Base-by-base conservation (phyloP, 2,888 invertebrate genomes). In the Tachystola acroxantha region DNA sequence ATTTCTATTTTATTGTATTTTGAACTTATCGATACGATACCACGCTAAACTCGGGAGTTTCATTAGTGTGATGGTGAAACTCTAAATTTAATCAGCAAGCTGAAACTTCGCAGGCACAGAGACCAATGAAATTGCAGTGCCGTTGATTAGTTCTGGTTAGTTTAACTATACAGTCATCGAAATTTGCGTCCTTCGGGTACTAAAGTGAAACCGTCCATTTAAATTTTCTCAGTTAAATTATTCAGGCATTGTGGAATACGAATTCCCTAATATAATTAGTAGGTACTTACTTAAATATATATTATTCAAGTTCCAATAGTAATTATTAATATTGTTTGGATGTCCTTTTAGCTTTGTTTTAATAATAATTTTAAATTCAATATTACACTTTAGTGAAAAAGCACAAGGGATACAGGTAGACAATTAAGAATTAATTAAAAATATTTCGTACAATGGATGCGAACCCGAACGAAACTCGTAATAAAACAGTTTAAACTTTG, bases 121-220 rank as follows among this genome's bases (percentile, higher is more conserved):
- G 37, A 30, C 50, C 48, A 48, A 44, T 53, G 53, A 42, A 52
- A 48, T 55, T 55, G 59, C 56, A 55, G 53, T 50, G 50, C 56
- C 35, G 69, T 68, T 75, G 75, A 75, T 76, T 77, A 70, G 73
- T 73, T 71, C 68, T 68, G 71, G 64, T 65, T 67, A 70, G 69
- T 74, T 70, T 60, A 63, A 70, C 64, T 62, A 64, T 51, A 36
- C 53, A 48, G 59, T 63, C 70, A 71, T 72, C 59, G 60, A 59
- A 60, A 64, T 65, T 48, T 51, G 50, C 52, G 59, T 64, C 58
- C 55, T 57, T 48, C 45, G 44, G 41, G 39, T 36, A 19, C 33
- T 28, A 40, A 36, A 11, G 37, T 41, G 36, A 29, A 24, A 7
- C 16, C 14, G 9, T 19, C 34, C 7, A 10, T 19, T 19, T 10